Conservation (phyloP, 2,888 invertebrate species). For the Tetranychus piercei region DNA sequence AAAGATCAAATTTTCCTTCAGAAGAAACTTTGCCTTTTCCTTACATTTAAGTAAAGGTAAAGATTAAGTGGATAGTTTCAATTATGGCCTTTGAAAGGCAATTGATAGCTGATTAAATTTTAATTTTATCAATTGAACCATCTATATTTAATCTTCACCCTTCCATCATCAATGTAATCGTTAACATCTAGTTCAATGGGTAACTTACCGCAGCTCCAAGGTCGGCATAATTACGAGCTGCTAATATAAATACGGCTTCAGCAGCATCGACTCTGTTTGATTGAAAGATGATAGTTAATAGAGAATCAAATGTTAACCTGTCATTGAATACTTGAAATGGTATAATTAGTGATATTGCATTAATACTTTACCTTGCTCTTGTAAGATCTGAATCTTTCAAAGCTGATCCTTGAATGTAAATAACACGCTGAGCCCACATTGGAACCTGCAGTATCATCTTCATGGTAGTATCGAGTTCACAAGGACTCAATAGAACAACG, state of each 20-base stretch:
- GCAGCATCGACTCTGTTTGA: constrained; percentile 70
- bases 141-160: no score
- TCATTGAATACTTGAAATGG: not conserved
- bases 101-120: not conserved
- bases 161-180: not conserved
- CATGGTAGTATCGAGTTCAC: constrained; percentile 94
- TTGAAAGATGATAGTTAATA: not conserved
- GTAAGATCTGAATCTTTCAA: constrained; percentile 86
- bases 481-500: constrained; percentile 84
- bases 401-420: constrained; percentile 90
- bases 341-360: constrained; percentile 3
- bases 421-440: constrained; percentile 90
- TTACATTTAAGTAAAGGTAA: not conserved
- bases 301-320: not conserved
- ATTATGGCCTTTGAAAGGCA: not conserved
- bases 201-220: constrained; percentile 69
- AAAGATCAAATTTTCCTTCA: not conserved
- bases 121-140: not conserved
- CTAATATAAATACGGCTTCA: constrained; percentile 88
- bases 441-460: constrained; percentile 87
- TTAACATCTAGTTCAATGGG: not conserved
- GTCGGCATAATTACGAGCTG: constrained; percentile 85
- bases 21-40: not conserved
- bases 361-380: constrained; percentile 44
- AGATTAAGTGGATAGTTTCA: not conserved